Evolutionary conservation across 2,888 invertebrate genomes (phyloP).

Genomic region (Linyphia triangularis): DNA sequence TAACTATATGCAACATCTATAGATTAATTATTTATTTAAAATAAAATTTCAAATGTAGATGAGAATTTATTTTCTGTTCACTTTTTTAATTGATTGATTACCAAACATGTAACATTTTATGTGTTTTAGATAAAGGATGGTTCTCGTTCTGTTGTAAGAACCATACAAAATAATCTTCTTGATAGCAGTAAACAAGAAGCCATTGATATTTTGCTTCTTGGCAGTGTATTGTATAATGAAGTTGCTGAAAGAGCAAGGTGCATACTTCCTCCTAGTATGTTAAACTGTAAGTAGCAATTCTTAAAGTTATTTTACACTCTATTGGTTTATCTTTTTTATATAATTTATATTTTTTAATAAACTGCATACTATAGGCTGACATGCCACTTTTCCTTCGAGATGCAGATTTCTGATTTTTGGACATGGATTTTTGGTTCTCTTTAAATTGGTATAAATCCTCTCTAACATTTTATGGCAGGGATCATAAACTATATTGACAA

Average conservation of each 20-base stretch:
- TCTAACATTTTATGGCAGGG: too few relatives aligned
- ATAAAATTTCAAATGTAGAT: background rate
- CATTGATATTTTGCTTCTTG: conserved; percentile 95
- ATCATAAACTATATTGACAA: too few relatives aligned
- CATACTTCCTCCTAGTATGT: conserved; percentile 90
- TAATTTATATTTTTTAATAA: too few relatives aligned
- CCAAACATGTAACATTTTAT: conserved; percentile 20
- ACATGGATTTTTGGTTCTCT: too few relatives aligned
- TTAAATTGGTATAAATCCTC: too few relatives aligned
- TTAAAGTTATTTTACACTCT: too few relatives aligned
- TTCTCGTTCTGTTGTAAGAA: conserved; percentile 96
- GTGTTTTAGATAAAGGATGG: conserved; percentile 91
- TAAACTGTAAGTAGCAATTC: conserved; percentile 86
- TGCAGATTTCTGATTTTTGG: too few relatives aligned
- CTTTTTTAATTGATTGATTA: background rate
- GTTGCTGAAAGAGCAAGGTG: conserved; percentile 94
- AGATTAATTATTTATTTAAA: too few relatives aligned
- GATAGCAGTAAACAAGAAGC: conserved; percentile 96
- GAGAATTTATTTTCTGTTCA: background rate
- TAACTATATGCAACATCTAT: background rate
- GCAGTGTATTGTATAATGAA: conserved; percentile 94
- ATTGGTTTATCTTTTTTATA: too few relatives aligned
- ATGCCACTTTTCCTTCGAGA: too few relatives aligned
- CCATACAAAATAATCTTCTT: conserved; percentile 98
- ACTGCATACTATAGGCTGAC: too few relatives aligned